These are phyloP conservation scores for Corynorhinus townsendii DNA, from an alignment of 2,113 vertebrate genomes.

Conservation along the genomic window DNA sequence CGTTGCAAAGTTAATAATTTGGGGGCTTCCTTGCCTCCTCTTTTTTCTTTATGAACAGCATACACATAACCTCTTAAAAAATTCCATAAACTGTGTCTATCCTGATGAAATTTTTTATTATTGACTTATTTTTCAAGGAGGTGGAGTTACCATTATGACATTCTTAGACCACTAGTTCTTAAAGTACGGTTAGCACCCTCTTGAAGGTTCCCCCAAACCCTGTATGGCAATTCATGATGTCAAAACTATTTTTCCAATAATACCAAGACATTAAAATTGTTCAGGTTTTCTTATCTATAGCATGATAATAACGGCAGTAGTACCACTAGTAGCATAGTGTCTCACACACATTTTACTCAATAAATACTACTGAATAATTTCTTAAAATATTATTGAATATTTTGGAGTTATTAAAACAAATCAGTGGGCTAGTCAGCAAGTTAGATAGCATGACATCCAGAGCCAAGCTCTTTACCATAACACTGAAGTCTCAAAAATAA, in stretches of 20 bases:
- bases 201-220: neutral
- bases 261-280: neutral
- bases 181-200: neutral
- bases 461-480: neutral
- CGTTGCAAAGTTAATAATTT: neutral
- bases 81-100: neutral
- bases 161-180: neutral
- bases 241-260: neutral
- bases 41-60: neutral
- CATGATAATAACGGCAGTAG: neutral
- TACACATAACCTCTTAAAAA: neutral
- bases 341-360: neutral
- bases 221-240: neutral
- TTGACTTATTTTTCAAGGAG: neutral
- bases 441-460: neutral
- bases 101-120: neutral
- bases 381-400: neutral
- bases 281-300: neutral
- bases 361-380: neutral
- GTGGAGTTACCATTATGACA: neutral
- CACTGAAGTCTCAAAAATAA: neutral
- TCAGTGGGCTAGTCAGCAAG: neutral
- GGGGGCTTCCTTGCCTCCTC: neutral
- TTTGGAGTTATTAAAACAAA: neutral
- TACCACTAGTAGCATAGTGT: neutral